Evolutionary conservation across 1,140 invertebrate genomes (phyloP).

Genomic region (Monochamus saltuarius): DNA sequence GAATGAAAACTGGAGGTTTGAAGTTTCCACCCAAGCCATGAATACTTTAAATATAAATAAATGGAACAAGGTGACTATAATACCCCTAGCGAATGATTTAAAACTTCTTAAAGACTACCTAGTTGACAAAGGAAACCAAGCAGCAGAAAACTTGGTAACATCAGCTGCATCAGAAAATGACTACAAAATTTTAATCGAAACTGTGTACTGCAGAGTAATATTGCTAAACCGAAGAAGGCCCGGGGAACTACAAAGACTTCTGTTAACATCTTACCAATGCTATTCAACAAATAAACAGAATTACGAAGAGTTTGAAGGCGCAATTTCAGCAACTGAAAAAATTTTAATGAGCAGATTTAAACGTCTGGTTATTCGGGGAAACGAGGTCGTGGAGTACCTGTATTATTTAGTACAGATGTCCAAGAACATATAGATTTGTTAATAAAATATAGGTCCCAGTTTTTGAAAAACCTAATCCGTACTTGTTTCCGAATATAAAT

Average conservation of each 20-base stretch:
- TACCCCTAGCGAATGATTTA: constrained; percentile 35
- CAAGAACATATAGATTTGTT: constrained; percentile 21
- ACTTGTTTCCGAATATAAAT: constrained; percentile 25
- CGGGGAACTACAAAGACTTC: constrained; percentile 30
- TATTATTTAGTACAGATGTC: constrained; percentile 24
- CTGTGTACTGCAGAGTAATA: constrained; percentile 23
- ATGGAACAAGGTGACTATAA: constrained; percentile 24
- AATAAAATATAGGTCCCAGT: constrained; percentile 15
- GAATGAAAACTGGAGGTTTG: background rate
- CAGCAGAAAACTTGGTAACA: constrained; percentile 16
- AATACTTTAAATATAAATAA: too few relatives aligned
- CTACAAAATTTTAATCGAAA: constrained; percentile 18
- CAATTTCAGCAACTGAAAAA: constrained; percentile 19
- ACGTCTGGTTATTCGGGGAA: constrained; percentile 25
- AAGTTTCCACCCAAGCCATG: too few relatives aligned
- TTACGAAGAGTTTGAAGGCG: constrained; percentile 20
- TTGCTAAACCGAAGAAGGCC: constrained; percentile 25
- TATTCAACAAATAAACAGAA: constrained; percentile 6
- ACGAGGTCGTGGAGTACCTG: constrained; percentile 17
- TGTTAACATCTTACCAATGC: constrained; percentile 19
- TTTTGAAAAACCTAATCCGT: constrained; percentile 23
- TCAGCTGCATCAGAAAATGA: background rate
- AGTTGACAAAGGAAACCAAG: constrained; percentile 11
- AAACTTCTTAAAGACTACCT: constrained; percentile 28
- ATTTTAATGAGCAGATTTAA: constrained; percentile 23